Base-by-base conservation (phyloP, 2,797 vertebrate genomes). In the Lerista edwardsae region DNA sequence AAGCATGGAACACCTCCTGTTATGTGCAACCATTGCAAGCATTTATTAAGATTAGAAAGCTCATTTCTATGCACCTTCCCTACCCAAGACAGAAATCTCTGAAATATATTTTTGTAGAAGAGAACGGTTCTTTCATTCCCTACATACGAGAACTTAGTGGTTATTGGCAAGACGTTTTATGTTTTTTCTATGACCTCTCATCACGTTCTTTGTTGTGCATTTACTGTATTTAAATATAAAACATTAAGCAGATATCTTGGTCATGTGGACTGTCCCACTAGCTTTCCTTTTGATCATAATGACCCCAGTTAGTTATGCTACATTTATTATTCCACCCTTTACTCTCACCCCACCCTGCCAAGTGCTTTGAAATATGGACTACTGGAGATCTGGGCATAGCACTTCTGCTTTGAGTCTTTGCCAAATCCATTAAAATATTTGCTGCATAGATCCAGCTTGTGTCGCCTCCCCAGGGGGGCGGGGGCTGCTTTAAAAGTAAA, bases 401-500 rank as follows among this genome's bases (percentile, higher is more conserved):
- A 86, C 92, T 91, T 86, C 83, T 80, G 41, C 87, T 93, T 91
- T 94, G 92, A 93, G 82, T 93, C 84, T 82, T 86, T 91, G 91
- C 94, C 94, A 94, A 92, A 89, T 31, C 85, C 85, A 93, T 91
- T 93, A 91, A 92, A 93, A 92, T 86, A 90, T 82, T 94, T 92
- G 90, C 84, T 85, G 87, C 51, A n/a, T 82, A 90, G 80, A 90
- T 90, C 91, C 92, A 93, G 91, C 93, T 93, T 92, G 90, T 93
- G 91, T 89, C 88, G 91, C 88, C 87, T 91, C 93, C 91, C 87
- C 85, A 78, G 81, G 51, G 51, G 51, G 51, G 51, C 2, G 51
- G 87, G 90, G 92, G 75, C 44, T 78, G 90, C 86, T 92, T 92
- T 94, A 87, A 88, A 90, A 94, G 90, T 92, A 94, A 94, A 94